These are phyloP conservation scores for Nanger granti DNA, from an alignment of 2,113 vertebrate species.

Conservation along the genomic window DNA sequence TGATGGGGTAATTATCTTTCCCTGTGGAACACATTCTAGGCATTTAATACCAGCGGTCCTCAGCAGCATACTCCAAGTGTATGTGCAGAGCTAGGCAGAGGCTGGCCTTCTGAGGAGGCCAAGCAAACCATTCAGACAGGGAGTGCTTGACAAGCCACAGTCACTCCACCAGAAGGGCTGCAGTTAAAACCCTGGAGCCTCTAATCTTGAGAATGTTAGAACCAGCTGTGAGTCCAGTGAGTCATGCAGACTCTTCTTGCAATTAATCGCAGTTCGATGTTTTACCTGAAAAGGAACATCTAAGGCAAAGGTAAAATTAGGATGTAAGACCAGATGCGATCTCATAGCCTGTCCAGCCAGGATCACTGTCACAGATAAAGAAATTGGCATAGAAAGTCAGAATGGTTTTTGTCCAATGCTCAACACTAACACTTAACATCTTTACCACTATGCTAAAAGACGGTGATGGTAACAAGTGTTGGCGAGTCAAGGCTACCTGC, in stretches of 20 bases:
- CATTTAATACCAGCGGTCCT: background rate
- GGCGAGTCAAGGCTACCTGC: background rate
- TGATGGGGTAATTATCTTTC: background rate
- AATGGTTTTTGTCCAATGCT: background rate
- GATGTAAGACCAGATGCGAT: background rate
- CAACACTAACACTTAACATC: background rate
- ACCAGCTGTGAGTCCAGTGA: background rate
- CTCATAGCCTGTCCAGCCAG: background rate
- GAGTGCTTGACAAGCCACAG: background rate
- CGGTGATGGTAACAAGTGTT: too few relatives aligned
- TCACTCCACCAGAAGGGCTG: background rate
- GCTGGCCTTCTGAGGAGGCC: background rate
- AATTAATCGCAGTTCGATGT: background rate
- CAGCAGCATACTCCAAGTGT: background rate
- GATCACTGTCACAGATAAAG: background rate
- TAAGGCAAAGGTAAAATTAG: background rate
- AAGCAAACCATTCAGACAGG: background rate
- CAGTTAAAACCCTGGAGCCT: background rate
- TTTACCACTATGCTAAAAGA: background rate
- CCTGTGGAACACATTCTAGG: background rate
- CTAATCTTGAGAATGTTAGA: background rate
- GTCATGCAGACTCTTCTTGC: background rate
- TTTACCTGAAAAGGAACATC: constrained; percentile 2
- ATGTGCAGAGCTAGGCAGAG: too few relatives aligned
- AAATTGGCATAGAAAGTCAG: background rate